Base-by-base conservation (phyloP, 2,797 vertebrate species). In the Oceanodroma leucorhoa region DNA sequence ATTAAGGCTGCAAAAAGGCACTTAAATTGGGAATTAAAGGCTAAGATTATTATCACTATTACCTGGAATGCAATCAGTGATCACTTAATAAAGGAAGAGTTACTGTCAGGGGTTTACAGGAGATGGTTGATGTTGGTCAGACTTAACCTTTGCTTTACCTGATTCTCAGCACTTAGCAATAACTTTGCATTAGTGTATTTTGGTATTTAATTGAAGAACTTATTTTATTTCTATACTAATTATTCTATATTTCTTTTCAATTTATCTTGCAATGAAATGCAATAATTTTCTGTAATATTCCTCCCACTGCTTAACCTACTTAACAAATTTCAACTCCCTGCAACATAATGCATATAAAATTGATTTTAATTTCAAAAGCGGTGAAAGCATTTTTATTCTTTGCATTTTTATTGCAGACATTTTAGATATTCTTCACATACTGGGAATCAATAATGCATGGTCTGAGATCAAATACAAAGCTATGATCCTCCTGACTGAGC, bases 361-460 rank as follows among this genome's bases (percentile, higher is more conserved):
- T 83, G 51, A 89, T 95, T 96, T 87, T 91, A 38, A 89, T 89
- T 96, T 95, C 90, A 92, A 93, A 94, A 89, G n/a, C 34, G 87
- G 32, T 61, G 73, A 81, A 89, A 89, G 48, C 9, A 77, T 80
- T 92, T 90, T 54, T 53, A 72, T 85, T 88, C 64, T 90, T 91
- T 85, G 36, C 26, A 83, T 94, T 94, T 95, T 95, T 89, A 87
- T 86, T 92, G 54, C 22, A 95, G 57, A 75, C 30, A 77, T 93
- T 96, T 94, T 58, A 90, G 76, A 79, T 79, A 83, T 87, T 83
- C 94, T 79, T 89, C 75, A 79, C 48, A 67, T 64, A 27, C 54
- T 41, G 18, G 36, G 78, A 93, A 96, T 96, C 83, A 94, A 94
- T 96, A 96, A 96, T 89, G 51, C 55, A 90, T 96, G 41, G 34